A percentile compares a stretch with the other conserved stretches of the same genome.
These are phyloP conservation scores for Nasonia longicornis DNA, from an alignment of 1,140 invertebrate genomes.

Conservation along the genomic window DNA sequence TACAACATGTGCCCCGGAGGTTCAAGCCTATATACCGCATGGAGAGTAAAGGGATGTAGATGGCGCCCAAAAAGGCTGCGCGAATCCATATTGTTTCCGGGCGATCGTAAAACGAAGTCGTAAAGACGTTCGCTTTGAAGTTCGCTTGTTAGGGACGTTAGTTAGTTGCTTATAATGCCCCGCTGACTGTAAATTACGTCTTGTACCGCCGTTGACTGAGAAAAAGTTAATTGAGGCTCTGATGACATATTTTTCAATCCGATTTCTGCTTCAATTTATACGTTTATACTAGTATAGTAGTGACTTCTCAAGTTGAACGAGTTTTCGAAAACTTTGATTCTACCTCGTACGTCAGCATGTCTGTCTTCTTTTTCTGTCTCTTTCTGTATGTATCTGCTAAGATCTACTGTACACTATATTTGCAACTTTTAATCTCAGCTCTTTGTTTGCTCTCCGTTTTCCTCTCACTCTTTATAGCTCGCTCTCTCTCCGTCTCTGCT, in stretches of 20 bases:
- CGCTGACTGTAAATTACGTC: background rate
- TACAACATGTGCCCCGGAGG: background rate
- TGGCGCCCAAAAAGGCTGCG: background rate
- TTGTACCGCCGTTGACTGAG: background rate
- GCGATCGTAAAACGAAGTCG: slow-evolving; percentile 20
- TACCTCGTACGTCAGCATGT: too few species aligned
- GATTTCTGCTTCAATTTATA: background rate
- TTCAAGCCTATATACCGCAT: background rate
- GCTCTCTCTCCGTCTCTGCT: background rate
- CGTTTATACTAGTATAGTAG: background rate
- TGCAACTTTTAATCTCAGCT: background rate
- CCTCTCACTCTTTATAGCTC: background rate
- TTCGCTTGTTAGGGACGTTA: slow-evolving; percentile 9
- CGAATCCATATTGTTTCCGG: slow-evolving; percentile 4
- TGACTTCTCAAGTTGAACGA: too few species aligned
- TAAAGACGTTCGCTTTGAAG: slow-evolving; percentile 13
- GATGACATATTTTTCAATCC: background rate
- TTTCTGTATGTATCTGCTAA: background rate
- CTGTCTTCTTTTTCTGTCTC: background rate
- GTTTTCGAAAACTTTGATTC: too few species aligned
- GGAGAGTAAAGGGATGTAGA: background rate
- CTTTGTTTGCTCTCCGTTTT: background rate
- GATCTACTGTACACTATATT: background rate
- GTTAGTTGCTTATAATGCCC: background rate
- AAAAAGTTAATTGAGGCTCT: background rate